Evolutionary conservation across 2,113 vertebrate species (phyloP), one percentile per base, ranked within the genome.

Genomic region (Tautogolabrus adspersus): DNA sequence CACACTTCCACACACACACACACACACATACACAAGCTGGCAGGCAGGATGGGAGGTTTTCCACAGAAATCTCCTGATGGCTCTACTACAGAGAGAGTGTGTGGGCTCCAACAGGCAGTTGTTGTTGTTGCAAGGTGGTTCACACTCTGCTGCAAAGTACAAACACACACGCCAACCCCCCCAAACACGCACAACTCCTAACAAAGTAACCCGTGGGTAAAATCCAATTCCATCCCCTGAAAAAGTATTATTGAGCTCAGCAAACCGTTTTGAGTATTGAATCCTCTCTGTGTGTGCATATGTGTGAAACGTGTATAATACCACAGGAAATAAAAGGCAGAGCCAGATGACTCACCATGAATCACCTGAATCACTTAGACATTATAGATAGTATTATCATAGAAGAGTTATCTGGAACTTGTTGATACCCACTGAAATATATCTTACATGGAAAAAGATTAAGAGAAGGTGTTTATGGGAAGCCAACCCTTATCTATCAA

Each of bases 31-130:
- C 52, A 63, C 22, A 63, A 16, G 66, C 55, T 37, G 72, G 66
- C 64, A 79, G 42, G 80, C 71, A 78, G 72, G 82, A 86, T 84
- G 76, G 85, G 55, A 84, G 85, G 63, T 75, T 84, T 92, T 90
- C 82, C 88, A 90, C 83, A 72, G 69, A 90, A 86, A 82, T 83
- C 88, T 87, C 79, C 76, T 72, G 74, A 86, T 84, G 83, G 67
- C 65, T 90, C 72, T 51, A 77, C 83, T 84, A 84, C 77, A 91
- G 72, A 87, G 77, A 82, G 76, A 79, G 60, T 87, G 81, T 89
- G 88, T 91, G 88, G 88, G 88, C 90, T 90, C 74, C 77, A 89
- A 87, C 77, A 75, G 54, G 59, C 78, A 73, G 72, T 71, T 61
- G 82, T 79, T 86, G 84, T 81, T 90, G 71, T 81, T 78, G 85